Evolutionary conservation across 2,113 vertebrate genomes (phyloP), one percentile per base, ranked within the genome.

Genomic region (Athene cunicularia): DNA sequence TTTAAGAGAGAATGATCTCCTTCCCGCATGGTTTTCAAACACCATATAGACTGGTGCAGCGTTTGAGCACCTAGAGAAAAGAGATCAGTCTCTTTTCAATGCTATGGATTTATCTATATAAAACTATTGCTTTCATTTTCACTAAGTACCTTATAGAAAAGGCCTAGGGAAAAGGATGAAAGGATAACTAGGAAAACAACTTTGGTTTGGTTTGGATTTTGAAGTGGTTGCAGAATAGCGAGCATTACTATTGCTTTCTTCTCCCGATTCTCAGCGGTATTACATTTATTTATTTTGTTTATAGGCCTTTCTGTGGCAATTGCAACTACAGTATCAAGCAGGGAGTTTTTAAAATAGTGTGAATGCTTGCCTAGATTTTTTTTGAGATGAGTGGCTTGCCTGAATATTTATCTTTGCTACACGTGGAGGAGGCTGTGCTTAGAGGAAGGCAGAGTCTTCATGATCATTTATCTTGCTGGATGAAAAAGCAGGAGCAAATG

Each of bases 1-100:
- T 90, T 94, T 89, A 81, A 76, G 73, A 85, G 77, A 85, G 87
- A 95, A 96, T 86, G 35, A 85, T 96, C 89, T 95, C 68, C 80
- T 89, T 93, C 81, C 81, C 74, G 66, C 52, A 35, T 72, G 76
- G 73, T 85, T 95, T 96, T 95, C 86, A 87, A 95, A 82, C 39
- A 85, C 71, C 37, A 5, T 87, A 94, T 94, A 95, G 74, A 82
- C 66, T 47, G n/a, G 41, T 87, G 45, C 21, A 53, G 49, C 11
- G 3, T 93, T 95, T 22, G 13, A 95, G 71, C 37, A 90, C 45
- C 66, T 32, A 81, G 83, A 84, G 86, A 93, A 94, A 88, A 87
- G 58, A 86, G 53, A 97, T 93, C 86, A 80, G 66, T 79, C 49
- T 88, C 66, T 76, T 92, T 85, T 83, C 80, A 96, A 8, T 95